Evolutionary conservation across 2,797 vertebrate genomes (phyloP).

Genomic region (Gallirallus australis): DNA sequence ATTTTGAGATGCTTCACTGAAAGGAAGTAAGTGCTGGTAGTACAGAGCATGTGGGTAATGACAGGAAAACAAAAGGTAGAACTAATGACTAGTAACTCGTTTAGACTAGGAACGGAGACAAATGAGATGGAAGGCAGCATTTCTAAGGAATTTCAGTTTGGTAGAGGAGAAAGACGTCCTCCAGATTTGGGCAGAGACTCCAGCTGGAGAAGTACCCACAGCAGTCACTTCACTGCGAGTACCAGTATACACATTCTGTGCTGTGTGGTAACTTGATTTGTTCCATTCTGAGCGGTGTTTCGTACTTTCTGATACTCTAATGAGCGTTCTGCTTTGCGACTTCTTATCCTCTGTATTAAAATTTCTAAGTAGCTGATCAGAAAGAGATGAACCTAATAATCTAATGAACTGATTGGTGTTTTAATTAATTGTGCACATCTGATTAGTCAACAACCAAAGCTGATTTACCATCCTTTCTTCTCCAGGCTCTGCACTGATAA

Average conservation of each 20-base stretch:
- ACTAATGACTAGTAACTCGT: not conserved
- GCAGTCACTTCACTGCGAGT: not conserved
- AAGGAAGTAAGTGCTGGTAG: not conserved
- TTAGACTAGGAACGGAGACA: not conserved
- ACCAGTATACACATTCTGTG: not conserved
- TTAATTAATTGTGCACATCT: conserved; percentile 50
- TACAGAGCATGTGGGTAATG: not conserved
- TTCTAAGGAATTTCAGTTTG: not conserved
- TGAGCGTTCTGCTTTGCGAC: not conserved
- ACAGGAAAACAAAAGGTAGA: not conserved
- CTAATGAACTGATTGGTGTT: conserved; percentile 36
- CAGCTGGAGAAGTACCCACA: accelerated
- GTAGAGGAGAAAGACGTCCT: not conserved
- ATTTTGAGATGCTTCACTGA: not conserved
- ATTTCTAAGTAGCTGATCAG: conserved; percentile 43
- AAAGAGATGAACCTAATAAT: conserved; percentile 43
- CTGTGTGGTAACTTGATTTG: not conserved
- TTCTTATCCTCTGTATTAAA: conserved; percentile 15
- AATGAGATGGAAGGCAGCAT: not conserved
- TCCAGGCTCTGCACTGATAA: not conserved
- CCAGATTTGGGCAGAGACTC: not conserved
- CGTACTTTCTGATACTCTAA: not conserved
- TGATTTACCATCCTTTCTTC: conserved; percentile 19
- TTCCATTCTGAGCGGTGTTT: not conserved
- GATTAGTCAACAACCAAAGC: conserved; percentile 48